Evolutionary conservation across 2,113 vertebrate genomes (phyloP).

Genomic region (Cyanoderma ruficeps): DNA sequence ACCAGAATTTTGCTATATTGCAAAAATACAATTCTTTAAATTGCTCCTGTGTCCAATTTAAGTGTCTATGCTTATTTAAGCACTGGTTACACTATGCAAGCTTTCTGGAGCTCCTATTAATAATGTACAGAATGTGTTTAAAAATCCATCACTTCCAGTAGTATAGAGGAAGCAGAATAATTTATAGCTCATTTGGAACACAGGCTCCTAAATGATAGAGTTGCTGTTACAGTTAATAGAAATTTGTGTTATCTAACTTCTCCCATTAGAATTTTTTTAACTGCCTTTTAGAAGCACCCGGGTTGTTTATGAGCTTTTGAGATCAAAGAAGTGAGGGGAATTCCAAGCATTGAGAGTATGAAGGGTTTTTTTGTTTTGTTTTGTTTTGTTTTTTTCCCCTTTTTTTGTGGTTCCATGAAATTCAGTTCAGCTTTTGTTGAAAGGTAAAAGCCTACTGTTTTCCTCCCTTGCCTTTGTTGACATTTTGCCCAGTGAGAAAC

Average conservation of each 20-base stretch:
- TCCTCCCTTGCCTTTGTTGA: conserved; percentile 9
- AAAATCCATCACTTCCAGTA: background rate
- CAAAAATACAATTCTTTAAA: background rate
- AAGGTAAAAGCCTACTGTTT: background rate
- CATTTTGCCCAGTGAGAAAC: background rate
- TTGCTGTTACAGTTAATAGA: background rate
- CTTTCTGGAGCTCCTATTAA: background rate
- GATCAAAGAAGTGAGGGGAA: conserved; percentile 43
- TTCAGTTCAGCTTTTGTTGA: background rate
- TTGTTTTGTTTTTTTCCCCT: background rate
- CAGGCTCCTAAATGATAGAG: rapidly evolving
- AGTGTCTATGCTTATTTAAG: background rate
- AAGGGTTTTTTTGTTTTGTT: background rate
- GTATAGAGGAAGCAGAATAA: background rate
- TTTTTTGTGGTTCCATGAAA: background rate
- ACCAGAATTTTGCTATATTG: background rate
- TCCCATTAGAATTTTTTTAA: background rate
- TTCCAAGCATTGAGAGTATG: background rate
- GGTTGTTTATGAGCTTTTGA: background rate
- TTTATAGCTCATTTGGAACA: background rate
- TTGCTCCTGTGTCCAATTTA: background rate
- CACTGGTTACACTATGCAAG: background rate
- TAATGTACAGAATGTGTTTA: background rate
- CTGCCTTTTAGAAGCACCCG: background rate
- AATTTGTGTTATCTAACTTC: background rate